Percentiles rank a stretch among this genome's conserved stretches.
Evolutionary conservation across 2,113 vertebrate species (phyloP).

Genomic region (Halcyon senegalensis): DNA sequence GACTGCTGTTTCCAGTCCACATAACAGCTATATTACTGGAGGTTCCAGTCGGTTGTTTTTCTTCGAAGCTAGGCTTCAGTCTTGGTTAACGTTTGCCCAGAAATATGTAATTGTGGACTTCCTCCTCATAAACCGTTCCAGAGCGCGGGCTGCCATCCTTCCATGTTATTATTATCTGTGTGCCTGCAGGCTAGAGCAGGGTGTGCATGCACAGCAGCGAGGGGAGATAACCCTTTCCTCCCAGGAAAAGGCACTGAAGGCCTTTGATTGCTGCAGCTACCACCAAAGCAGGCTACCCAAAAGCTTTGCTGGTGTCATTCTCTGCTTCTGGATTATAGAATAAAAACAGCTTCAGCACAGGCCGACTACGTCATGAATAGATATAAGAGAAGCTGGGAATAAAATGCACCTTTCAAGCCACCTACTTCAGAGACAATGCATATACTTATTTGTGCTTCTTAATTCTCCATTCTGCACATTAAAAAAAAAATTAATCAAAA

Average conservation of each 20-base stretch:
- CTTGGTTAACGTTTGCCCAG: slow-evolving; percentile 91
- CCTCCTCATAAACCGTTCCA: slow-evolving; percentile 88
- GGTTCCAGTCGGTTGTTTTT: slow-evolving; percentile 75
- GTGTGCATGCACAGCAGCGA: slow-evolving; percentile 46
- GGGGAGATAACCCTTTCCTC: slow-evolving; percentile 65
- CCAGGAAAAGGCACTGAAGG: background rate
- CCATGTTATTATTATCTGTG: slow-evolving; percentile 74
- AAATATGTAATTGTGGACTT: slow-evolving; percentile 91
- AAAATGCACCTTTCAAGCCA: background rate
- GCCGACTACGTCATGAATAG: background rate
- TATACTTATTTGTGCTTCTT: background rate
- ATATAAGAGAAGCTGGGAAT: background rate
- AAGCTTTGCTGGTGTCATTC: background rate
- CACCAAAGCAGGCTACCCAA: background rate
- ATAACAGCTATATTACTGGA: slow-evolving; percentile 56
- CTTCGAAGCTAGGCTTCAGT: slow-evolving; percentile 78
- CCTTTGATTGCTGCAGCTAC: background rate
- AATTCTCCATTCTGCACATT: background rate
- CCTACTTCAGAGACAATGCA: background rate
- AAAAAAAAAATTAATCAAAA: background rate
- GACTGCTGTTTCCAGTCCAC: slow-evolving; percentile 53
- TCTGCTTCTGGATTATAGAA: background rate
- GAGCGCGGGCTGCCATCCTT: slow-evolving; percentile 78
- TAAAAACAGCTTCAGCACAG: background rate
- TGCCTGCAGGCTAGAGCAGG: slow-evolving; percentile 68